Conservation (phyloP, 2,888 invertebrate genomes). For the Pammene fasciana region DNA sequence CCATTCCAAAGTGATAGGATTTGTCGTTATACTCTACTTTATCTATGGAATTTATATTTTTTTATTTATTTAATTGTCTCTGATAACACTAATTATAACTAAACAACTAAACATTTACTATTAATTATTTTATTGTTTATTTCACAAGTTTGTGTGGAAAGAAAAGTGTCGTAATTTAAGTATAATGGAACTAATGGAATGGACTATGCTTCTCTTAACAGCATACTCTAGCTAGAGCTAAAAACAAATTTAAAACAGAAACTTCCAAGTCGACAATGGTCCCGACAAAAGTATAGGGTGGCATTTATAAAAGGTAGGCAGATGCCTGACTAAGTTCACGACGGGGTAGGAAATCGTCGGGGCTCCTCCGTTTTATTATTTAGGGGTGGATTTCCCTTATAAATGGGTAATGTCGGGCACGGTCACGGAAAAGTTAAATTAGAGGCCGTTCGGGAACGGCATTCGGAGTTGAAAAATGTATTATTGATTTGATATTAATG, state of each 20-base stretch:
- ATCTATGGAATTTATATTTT: too few species aligned
- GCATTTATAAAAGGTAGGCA: slow-evolving; percentile 64
- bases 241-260: slow-evolving; percentile 18
- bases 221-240: too few species aligned
- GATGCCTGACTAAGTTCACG: slow-evolving; percentile 54
- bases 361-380: slow-evolving; percentile 70
- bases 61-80: too few species aligned
- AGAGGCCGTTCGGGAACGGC: slow-evolving; percentile 55
- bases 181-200: too few species aligned
- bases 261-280: slow-evolving; percentile 42
- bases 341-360: slow-evolving; percentile 65
- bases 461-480: not conserved
- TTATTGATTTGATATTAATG: not conserved
- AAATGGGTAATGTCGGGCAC: slow-evolving; percentile 67
- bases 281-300: slow-evolving; percentile 54
- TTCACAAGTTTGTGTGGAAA: too few species aligned
- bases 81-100: too few species aligned
- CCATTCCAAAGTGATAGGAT: too few species aligned
- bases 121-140: too few species aligned
- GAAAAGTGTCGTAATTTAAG: too few species aligned
- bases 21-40: too few species aligned
- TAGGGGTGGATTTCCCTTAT: slow-evolving; percentile 71
- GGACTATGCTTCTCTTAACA: too few species aligned
- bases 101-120: too few species aligned
- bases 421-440: slow-evolving; percentile 77